These are phyloP conservation scores for Formicarius rufipectus DNA, from an alignment of 2,113 vertebrate genomes.

Conservation along the genomic window DNA sequence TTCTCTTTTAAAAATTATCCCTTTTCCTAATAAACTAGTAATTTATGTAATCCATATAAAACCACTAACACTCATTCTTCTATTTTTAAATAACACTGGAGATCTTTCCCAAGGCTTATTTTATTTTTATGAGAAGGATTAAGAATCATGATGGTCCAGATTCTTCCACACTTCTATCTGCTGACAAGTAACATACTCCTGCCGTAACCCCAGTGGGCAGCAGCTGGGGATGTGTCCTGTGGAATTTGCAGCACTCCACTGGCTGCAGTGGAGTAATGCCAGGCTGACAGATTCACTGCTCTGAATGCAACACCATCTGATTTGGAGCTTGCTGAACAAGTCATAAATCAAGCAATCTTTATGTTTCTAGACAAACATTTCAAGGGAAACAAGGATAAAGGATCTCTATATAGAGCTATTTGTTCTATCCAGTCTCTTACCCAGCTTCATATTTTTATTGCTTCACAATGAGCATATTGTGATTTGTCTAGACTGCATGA, in stretches of 20 bases:
- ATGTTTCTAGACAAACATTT: slow-evolving; percentile 47
- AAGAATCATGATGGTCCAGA: slow-evolving; percentile 28
- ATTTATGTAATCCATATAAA: slow-evolving; percentile 60
- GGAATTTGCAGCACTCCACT: neutral
- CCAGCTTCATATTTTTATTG: slow-evolving; percentile 32
- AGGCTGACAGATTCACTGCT: slow-evolving; percentile 56
- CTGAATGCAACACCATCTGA: slow-evolving; percentile 14
- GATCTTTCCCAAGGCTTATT: slow-evolving; percentile 40
- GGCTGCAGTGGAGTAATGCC: neutral
- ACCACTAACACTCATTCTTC: slow-evolving; percentile 52
- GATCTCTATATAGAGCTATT: slow-evolving; percentile 4
- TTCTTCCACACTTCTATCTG: slow-evolving; percentile 12
- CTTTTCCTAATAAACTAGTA: slow-evolving; percentile 52
- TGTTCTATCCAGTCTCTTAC: neutral
- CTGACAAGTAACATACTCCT: neutral
- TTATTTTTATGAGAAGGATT: slow-evolving; percentile 61
- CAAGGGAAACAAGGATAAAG: slow-evolving; percentile 44
- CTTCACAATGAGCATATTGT: neutral
- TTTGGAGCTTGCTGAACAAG: slow-evolving; percentile 24
- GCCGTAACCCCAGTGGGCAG: neutral
- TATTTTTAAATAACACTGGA: slow-evolving; percentile 37
- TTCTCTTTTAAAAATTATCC: slow-evolving; percentile 41
- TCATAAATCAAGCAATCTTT: slow-evolving; percentile 16
- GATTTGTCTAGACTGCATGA: neutral
- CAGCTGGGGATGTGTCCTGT: neutral